These are phyloP conservation scores for Toxonevra muliebris DNA, from an alignment of 2,888 invertebrate species.

Conservation along the genomic window DNA sequence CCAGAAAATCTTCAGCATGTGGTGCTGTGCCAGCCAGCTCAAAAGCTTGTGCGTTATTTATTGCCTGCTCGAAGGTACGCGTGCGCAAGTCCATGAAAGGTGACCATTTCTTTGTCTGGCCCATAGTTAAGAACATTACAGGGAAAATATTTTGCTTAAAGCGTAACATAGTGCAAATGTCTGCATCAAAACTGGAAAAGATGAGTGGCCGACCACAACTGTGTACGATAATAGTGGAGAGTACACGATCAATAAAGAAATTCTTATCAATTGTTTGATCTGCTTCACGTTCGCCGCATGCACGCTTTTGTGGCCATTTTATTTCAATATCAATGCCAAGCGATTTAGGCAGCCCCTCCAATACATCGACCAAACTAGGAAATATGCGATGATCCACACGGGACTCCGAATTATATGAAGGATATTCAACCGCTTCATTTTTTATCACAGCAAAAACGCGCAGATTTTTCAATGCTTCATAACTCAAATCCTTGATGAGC, in stretches of 20 bases:
- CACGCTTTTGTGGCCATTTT: conserved; percentile 92
- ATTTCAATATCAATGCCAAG: conserved; percentile 98
- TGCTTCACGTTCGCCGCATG: conserved; percentile 85
- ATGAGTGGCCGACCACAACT: conserved; percentile 86
- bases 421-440: conserved; percentile 75
- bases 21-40: conserved; percentile 90
- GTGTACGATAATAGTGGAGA: conserved; percentile 82
- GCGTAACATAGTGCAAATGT: conserved; percentile 92
- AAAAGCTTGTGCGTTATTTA: conserved; percentile 81
- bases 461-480: conserved; percentile 87
- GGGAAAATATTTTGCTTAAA: conserved; percentile 97
- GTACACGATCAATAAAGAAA: conserved; percentile 84
- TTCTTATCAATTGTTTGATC: conserved; percentile 89
- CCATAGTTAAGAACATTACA: conserved; percentile 81
- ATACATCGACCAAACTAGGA: conserved; percentile 85
- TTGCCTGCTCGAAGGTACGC: conserved; percentile 80
- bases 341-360: conserved; percentile 81
- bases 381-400: conserved; percentile 93
- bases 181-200: conserved; percentile 95
- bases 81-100: conserved; percentile 87
- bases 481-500: conserved; percentile 91
- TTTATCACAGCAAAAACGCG: conserved; percentile 83
- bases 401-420: conserved; percentile 76
- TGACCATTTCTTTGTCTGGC: conserved; percentile 65
- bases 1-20: conserved; percentile 89